phyloP scores from a whole-genome alignment of 2,888 invertebrate species.

The Drosophila nigricruria region DNA sequence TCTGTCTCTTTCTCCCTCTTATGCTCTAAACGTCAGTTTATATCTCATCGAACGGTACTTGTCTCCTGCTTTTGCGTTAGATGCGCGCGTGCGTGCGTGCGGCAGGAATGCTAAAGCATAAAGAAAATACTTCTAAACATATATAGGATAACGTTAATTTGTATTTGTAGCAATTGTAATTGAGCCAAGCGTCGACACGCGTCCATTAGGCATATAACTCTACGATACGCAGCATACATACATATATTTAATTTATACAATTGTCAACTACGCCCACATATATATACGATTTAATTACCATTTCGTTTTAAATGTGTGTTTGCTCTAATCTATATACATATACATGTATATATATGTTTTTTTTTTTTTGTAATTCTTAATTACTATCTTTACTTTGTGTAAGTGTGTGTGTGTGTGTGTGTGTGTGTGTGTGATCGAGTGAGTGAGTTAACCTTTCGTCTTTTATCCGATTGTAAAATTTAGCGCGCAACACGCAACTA shows the following conservation, averaged over 20 bases:
- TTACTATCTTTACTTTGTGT: constrained; percentile 6
- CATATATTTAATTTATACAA: constrained; percentile 16
- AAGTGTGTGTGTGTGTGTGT: not conserved
- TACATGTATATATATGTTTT: not conserved
- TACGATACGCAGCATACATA: constrained; percentile 40
- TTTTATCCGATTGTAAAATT: constrained; percentile 27
- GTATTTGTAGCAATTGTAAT: constrained; percentile 56
- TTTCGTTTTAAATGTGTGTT: constrained; percentile 22
- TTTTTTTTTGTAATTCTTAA: constrained; percentile 1
- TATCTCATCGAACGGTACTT: constrained; percentile 5
- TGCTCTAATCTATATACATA: not conserved
- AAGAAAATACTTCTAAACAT: constrained; percentile 35
- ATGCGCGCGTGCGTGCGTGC: constrained; percentile 11
- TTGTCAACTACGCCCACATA: constrained; percentile 19
- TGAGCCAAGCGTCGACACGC: constrained; percentile 44
- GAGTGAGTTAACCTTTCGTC: constrained; percentile 21
- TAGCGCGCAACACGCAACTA: constrained; percentile 11
- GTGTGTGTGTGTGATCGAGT: not conserved
- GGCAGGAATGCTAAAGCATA: constrained; percentile 9
- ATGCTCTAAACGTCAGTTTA: not conserved
- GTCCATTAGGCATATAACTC: constrained; percentile 39
- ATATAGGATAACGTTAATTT: constrained; percentile 41
- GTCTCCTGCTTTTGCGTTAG: not conserved
- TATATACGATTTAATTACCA: constrained; percentile 27
- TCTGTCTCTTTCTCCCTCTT: not conserved